Base-by-base conservation (phyloP, 2,888 invertebrate genomes). In the Odontothrips loti region DNA sequence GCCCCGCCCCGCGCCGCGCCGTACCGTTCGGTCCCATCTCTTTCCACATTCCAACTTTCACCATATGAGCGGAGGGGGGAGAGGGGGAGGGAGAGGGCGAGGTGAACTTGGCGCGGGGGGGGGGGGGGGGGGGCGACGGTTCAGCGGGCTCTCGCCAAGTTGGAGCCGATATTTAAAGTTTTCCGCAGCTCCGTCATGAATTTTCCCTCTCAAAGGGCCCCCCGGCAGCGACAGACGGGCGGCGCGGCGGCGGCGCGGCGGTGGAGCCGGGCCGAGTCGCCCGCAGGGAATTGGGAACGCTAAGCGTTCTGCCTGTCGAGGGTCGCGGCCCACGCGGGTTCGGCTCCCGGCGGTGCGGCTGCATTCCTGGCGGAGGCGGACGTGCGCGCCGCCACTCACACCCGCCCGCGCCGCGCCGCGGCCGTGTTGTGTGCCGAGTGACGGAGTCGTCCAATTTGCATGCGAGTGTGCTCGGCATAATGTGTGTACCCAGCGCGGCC, bases 1-100 rank as follows among this genome's bases (percentile, higher is more conserved):
- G 51, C 51, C 51, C 15, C 51, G 58, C 58, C 15, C 58, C 58
- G 58, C 17, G 15, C 58, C 58, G 15, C 58, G 17, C 58, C 58
- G 58, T 58, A 17, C 17, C 12, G 51, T 12, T 51, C 51, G 58
- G 58, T 58, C 58, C 58, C 58, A 58, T 58, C 58, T 58, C 58
- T 58, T 58, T 15, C 58, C 58, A 58, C 58, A 58, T 58, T 58
- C 58, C 58, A 58, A 58, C 58, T 58, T 58, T 58, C 58, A 43
- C 58, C 58, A 58, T 58, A 58, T 58, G 58, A 58, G 58, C 34
- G 58, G 58, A 11, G 58, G 58, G 20, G 1, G 58, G 58, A 0
- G 58, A 2, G 34, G 34, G 34, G 34, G 34, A 2, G 34, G 34
- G 34, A 43, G 34, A 6, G 34, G 34, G 20, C 58, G 58, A 58